A percentile compares a stretch with the other conserved stretches of the same genome.
phyloP scores from a whole-genome alignment of 2,797 vertebrate genomes.

The Meriones psammophilus region DNA sequence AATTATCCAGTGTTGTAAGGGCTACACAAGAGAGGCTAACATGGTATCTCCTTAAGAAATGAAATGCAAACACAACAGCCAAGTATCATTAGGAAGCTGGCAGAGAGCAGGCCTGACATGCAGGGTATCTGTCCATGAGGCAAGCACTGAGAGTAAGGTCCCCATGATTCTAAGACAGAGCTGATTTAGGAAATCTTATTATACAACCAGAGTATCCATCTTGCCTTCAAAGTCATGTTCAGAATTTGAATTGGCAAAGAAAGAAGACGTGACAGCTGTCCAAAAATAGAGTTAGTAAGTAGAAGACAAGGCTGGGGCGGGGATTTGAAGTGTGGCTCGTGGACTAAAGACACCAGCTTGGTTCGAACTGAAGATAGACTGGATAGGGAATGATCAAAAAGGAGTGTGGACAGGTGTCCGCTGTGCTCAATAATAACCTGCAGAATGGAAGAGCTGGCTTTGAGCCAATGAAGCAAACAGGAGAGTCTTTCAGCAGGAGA shows the following conservation, averaged over 20 bases:
- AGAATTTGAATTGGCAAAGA: not conserved
- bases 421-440: not conserved
- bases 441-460: not conserved
- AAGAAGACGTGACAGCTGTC: not conserved
- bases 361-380: not conserved
- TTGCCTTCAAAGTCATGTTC: not conserved
- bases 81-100: not conserved
- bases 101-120: rapidly evolving
- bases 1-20: not conserved
- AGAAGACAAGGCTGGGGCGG: not conserved
- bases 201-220: not conserved
- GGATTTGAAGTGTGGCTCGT: not conserved
- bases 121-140: rapidly evolving
- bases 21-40: not conserved
- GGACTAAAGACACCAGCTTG: not conserved
- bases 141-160: not conserved
- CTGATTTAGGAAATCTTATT: not conserved
- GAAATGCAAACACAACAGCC: not conserved
- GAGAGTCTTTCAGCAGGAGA: not conserved
- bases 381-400: not conserved
- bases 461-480: not conserved
- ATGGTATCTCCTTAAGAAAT: not conserved
- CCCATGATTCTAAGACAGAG: not conserved
- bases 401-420: not conserved
- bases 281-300: not conserved